These are phyloP conservation scores for Vultur gryphus DNA, from an alignment of 2,797 vertebrate species.

Conservation along the genomic window DNA sequence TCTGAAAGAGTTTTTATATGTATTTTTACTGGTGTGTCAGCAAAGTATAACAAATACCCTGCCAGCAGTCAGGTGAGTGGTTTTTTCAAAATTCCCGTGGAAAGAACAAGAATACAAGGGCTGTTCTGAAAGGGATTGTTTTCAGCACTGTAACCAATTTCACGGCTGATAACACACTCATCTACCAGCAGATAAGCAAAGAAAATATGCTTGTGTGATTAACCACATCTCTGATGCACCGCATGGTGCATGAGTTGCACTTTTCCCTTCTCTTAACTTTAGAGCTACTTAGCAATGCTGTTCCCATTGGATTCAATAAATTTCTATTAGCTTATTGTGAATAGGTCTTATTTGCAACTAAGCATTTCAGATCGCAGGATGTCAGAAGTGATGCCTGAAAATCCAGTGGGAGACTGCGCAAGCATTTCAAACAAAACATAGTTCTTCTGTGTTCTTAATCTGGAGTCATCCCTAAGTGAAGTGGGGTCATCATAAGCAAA, in stretches of 20 bases:
- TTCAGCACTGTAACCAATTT: constrained; percentile 23
- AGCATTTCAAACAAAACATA: neutral
- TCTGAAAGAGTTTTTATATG: neutral
- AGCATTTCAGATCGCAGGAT: neutral
- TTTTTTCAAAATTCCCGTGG: neutral
- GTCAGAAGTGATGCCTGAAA: neutral
- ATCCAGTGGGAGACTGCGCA: neutral
- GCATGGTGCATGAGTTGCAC: neutral
- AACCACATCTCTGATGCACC: neutral
- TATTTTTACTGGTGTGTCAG: neutral
- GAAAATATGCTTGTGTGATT: neutral
- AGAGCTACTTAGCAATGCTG: neutral
- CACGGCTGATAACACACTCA: neutral
- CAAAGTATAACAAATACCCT: neutral
- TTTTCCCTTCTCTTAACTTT: neutral
- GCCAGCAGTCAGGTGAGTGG: neutral
- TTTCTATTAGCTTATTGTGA: neutral
- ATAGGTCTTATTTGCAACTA: neutral
- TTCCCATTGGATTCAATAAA: neutral
- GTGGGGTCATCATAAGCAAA: neutral
- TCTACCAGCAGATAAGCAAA: constrained; percentile 25
- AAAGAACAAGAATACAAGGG: neutral
- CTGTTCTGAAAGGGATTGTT: constrained; percentile 9
- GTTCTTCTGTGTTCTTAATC: neutral
- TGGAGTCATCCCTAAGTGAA: neutral